Conservation (phyloP, 37 sponge, comb jelly and placozoan species). For the Beroe ovata region DNA sequence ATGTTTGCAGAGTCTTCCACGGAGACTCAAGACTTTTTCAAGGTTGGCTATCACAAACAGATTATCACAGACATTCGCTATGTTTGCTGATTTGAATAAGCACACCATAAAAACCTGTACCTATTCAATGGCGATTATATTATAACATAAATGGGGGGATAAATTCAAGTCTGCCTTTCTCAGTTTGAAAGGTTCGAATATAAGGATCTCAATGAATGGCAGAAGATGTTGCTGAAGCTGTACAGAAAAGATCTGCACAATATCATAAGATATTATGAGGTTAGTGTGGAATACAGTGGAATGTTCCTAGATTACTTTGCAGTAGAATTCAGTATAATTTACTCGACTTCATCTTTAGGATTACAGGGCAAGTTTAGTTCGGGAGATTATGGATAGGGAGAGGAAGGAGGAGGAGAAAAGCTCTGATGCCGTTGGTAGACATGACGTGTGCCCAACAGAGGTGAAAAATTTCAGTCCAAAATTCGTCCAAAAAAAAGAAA, state of each 20-base stretch:
- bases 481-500: too few relatives aligned
- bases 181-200: conserved; percentile 73
- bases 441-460: not conserved
- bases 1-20: conserved; percentile 54
- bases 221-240: conserved; percentile 82
- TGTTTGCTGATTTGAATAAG: too few relatives aligned
- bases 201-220: conserved; percentile 78
- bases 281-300: not conserved
- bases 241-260: conserved; percentile 84
- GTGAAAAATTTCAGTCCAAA: not conserved
- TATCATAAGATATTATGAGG: conserved; percentile 76
- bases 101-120: too few relatives aligned
- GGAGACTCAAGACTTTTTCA: conserved; percentile 57
- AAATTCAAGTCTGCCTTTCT: too few relatives aligned
- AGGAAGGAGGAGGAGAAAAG: not conserved
- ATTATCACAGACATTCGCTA: too few relatives aligned
- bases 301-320: not conserved
- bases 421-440: not conserved
- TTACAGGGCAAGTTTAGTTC: not conserved
- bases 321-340: too few relatives aligned
- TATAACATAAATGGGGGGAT: too few relatives aligned
- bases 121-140: too few relatives aligned
- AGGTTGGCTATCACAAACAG: conserved; percentile 7
- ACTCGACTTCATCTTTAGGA: not conserved
- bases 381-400: conserved; percentile 19